phyloP scores from a whole-genome alignment of 2,113 vertebrate species.

The human region DNA sequence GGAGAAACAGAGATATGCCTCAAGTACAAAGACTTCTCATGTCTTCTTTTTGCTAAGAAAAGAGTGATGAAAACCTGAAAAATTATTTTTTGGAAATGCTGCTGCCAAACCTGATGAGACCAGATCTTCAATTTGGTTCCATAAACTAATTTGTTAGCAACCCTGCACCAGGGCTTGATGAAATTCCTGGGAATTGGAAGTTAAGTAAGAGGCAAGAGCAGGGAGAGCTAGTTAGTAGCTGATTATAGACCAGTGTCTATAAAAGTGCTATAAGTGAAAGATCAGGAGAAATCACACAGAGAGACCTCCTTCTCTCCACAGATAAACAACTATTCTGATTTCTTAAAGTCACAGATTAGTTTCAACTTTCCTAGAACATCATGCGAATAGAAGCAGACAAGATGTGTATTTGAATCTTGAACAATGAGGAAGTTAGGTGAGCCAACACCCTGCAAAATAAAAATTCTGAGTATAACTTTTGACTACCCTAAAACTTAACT shows the following conservation, averaged over 20 bases:
- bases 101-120: not conserved
- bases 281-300: not conserved
- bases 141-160: not conserved
- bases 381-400: not conserved
- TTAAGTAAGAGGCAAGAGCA: fast-evolving
- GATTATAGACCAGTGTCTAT: fast-evolving
- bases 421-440: not conserved
- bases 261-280: not conserved
- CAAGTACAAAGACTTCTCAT: not conserved
- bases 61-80: not conserved
- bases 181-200: not conserved
- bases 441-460: not conserved
- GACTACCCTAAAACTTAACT: not conserved
- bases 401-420: not conserved
- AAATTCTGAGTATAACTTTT: not conserved
- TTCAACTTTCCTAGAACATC: not conserved
- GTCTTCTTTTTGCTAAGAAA: not conserved
- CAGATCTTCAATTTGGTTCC: not conserved
- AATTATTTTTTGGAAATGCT: not conserved
- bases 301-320: not conserved
- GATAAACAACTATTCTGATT: not conserved
- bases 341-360: not conserved
- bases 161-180: fast-evolving
- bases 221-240: not conserved
- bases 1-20: not conserved